Base-by-base conservation (phyloP, 1,140 invertebrate species). In the Drosophila lacertosa region DNA sequence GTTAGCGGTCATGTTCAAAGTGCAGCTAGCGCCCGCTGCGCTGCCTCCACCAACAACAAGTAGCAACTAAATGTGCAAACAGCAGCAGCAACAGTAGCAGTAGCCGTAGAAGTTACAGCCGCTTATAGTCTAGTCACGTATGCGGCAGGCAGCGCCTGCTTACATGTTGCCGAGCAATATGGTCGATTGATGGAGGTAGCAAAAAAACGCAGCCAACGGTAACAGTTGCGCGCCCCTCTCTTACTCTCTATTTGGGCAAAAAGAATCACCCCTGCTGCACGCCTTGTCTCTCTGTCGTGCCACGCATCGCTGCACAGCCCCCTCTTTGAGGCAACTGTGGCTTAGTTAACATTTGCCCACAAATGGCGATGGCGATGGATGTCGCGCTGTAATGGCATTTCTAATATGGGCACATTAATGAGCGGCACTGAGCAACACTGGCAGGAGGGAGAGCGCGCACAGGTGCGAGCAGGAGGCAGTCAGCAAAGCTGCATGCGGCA, bases 361-460 rank as follows among this genome's bases (percentile, higher is more conserved):
- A 88, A 88, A 88, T 88, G 82, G 83, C 74, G 74, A 86, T 77
- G 81, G 73, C 81, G 32, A 59, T 65, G 59, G 51, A 68, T 73
- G 70, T 67, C 63, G 82, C 82, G 74, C 68, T 81, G 81, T 88
- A 81, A 88, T 88, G 77, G 82, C 78, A 88, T 86, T 86, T 86
- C 78, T 84, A 83, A 78, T 78, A 84, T 82, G 79, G 74, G 60
- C 74, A 77, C 81, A 86, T 84, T 86, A 84, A 81, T 77, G 82
- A 73, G 57, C 35, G 29, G 18, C 64, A 24, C 45, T 48, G 45
- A 40, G 51, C 32, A 40, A 40, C 50, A 20, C 22, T 40, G n/a
- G 16, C 44, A 50, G 3, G n/a, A 16, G 18, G 54, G 62, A 29
- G 64, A 15, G 15, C 16, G 29, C 22, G 39, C 9, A 77, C 78